phyloP scores from a whole-genome alignment of 2,888 invertebrate species.

The Physocephala rufipes region DNA sequence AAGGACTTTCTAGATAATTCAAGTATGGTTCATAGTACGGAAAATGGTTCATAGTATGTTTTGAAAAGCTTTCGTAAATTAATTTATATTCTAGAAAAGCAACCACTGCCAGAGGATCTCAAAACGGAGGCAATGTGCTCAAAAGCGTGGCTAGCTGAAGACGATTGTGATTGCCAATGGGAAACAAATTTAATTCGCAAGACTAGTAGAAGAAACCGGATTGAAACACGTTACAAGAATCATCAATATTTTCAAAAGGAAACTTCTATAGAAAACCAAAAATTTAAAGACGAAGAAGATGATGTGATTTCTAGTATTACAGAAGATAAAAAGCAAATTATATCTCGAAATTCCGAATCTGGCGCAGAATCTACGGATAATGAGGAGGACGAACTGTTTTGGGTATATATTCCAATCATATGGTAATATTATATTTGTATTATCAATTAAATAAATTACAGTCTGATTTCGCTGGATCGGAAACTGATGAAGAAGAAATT shows the following conservation, averaged over 20 bases:
- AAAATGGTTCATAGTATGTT: neutral
- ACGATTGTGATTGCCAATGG: conserved; percentile 74
- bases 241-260: conserved; percentile 46
- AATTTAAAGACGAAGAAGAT: conserved; percentile 13
- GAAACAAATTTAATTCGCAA: conserved; percentile 63
- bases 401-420: conserved; percentile 47
- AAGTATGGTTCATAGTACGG: conserved; percentile 39
- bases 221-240: conserved; percentile 56
- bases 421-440: neutral
- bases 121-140: conserved; percentile 70
- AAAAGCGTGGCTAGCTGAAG: conserved; percentile 70
- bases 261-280: conserved; percentile 33
- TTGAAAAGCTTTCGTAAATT: conserved; percentile 10
- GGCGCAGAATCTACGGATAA: conserved; percentile 38
- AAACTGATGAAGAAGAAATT: conserved; percentile 62
- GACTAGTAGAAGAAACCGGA: conserved; percentile 66
- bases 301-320: conserved; percentile 11
- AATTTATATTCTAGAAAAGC: conserved; percentile 41
- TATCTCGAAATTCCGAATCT: neutral
- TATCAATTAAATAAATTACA: conserved; percentile 36
- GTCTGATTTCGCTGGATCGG: conserved; percentile 55
- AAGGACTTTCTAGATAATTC: conserved; percentile 56
- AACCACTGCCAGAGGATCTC: conserved; percentile 66
- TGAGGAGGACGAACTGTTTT: conserved; percentile 55
- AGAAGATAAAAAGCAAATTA: conserved; percentile 24